These are phyloP conservation scores for Yoshiicerus persimilis DNA, from an alignment of 1,140 invertebrate species.

Conservation along the genomic window DNA sequence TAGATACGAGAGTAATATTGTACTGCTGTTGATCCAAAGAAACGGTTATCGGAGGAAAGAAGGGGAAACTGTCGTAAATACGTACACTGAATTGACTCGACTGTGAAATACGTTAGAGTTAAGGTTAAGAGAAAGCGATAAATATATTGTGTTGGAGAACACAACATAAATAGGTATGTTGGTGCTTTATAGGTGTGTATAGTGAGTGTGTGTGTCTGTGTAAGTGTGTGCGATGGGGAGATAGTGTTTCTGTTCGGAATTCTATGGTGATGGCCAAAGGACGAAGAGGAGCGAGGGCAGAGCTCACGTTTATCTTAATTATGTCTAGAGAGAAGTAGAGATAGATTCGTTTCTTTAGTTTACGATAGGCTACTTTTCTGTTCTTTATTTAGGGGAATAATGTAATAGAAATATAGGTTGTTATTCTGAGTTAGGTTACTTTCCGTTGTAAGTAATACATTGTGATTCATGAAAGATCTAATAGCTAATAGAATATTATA, in stretches of 20 bases:
- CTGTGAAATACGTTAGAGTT: not conserved
- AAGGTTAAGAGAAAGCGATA: not conserved
- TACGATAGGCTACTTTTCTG: not conserved
- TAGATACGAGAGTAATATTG: not conserved
- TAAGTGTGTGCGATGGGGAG: not conserved
- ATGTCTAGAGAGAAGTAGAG: conserved; percentile 30
- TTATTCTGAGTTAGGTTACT: not conserved
- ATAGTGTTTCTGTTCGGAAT: not conserved
- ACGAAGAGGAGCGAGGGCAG: not conserved
- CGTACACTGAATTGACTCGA: not conserved
- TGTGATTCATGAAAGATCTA: not conserved
- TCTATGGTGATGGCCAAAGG: not conserved
- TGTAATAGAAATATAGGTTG: not conserved
- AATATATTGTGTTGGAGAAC: not conserved
- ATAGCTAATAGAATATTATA: not conserved
- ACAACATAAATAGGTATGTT: not conserved
- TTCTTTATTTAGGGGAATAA: not conserved
- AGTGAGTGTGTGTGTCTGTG: not conserved
- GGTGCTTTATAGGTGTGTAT: not conserved
- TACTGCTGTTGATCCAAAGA: not conserved
- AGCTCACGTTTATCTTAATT: conserved; percentile 43
- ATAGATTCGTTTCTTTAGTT: conserved; percentile 16
- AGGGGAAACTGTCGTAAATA: not conserved
- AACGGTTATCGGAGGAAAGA: no score
- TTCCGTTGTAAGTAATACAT: not conserved